Evolutionary conservation across 2,888 invertebrate species (phyloP).

Genomic region (Rhingia campestris): DNA sequence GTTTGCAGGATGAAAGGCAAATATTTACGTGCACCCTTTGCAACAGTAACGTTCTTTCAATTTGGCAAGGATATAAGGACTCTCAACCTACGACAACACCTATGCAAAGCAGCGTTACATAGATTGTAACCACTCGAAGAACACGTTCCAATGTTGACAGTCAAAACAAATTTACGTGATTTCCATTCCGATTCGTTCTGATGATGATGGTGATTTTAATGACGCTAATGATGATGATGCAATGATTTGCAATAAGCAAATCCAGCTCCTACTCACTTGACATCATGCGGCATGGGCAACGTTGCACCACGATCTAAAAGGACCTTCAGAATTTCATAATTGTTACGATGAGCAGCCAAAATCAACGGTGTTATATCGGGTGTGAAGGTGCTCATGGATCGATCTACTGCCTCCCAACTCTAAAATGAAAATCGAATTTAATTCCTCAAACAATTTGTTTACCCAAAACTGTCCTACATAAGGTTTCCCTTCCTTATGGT

Average conservation of each 20-base stretch:
- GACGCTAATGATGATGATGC: slow-evolving; percentile 29
- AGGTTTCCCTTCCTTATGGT: slow-evolving; percentile 89
- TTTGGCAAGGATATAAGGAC: slow-evolving; percentile 8
- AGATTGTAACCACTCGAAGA: slow-evolving; percentile 7
- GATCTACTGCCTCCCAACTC: slow-evolving; percentile 94
- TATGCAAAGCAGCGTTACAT: slow-evolving; percentile 7
- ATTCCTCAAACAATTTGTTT: not conserved
- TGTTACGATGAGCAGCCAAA: slow-evolving; percentile 97
- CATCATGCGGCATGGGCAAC: slow-evolving; percentile 95
- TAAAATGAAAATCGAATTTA: slow-evolving; percentile 77
- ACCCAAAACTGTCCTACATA: slow-evolving; percentile 86
- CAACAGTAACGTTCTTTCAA: not conserved
- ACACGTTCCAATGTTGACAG: slow-evolving; percentile 66
- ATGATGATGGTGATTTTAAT: slow-evolving; percentile 17
- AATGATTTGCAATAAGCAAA: slow-evolving; percentile 5
- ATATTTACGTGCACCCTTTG: slow-evolving; percentile 20
- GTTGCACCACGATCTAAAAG: slow-evolving; percentile 96
- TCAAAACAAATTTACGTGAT: slow-evolving; percentile 71
- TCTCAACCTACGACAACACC: slow-evolving; percentile 22
- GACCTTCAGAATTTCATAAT: slow-evolving; percentile 98
- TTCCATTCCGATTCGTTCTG: slow-evolving; percentile 52
- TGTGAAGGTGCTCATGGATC: slow-evolving; percentile 92
- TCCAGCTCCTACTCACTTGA: slow-evolving; percentile 86
- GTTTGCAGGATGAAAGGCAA: slow-evolving; percentile 3
- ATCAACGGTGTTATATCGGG: slow-evolving; percentile 97